Conservation (phyloP, 2,888 invertebrate genomes). For the Rotaria macrura region DNA sequence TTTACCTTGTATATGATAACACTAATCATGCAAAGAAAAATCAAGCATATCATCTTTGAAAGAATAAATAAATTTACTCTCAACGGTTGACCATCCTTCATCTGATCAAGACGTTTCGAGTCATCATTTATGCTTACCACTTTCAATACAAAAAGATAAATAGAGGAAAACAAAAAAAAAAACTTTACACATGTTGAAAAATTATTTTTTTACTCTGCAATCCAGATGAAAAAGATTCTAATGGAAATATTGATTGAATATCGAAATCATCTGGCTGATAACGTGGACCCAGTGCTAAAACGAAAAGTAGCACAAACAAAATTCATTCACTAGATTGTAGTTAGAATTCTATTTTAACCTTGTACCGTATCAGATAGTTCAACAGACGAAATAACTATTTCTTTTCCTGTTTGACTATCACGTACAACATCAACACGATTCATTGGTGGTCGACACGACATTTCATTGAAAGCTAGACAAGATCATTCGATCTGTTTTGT, state of each 20-base stretch:
- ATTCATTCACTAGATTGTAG: background rate
- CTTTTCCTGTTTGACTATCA: background rate
- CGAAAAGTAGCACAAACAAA: too few relatives aligned
- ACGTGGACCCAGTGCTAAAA: background rate
- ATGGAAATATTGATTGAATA: background rate
- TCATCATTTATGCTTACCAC: conserved; percentile 1
- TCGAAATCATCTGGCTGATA: background rate
- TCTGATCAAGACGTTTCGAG: background rate
- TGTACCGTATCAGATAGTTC: conserved; percentile 1
- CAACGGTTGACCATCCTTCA: background rate
- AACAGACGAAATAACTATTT: background rate
- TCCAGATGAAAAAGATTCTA: background rate
- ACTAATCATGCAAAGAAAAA: background rate
- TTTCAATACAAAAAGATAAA: too few relatives aligned
- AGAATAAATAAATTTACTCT: background rate
- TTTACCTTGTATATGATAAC: conserved; percentile 3
- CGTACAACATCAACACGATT: background rate
- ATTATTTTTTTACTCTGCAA: background rate
- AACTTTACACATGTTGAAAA: background rate
- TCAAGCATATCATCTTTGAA: too few relatives aligned
- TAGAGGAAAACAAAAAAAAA: background rate
- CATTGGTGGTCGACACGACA: background rate
- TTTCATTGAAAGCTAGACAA: conserved; percentile 5
- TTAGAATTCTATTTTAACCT: background rate
- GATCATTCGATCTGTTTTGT: background rate